These are phyloP conservation scores for Nerophis lumbriciformis DNA, from an alignment of 2,113 vertebrate genomes.

Conservation along the genomic window DNA sequence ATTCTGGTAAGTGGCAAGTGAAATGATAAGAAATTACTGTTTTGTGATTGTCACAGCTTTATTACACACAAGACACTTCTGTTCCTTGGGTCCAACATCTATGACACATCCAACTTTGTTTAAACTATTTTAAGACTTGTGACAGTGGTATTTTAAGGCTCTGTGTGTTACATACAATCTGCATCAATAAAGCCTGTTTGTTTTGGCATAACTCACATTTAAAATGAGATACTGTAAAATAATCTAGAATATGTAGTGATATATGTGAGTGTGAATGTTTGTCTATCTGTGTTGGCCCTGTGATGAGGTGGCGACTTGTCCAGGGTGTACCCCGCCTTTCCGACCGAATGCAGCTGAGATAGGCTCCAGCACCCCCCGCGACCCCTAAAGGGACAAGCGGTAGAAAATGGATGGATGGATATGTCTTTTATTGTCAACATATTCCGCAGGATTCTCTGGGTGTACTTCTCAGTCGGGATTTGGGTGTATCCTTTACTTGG, in stretches of 20 bases:
- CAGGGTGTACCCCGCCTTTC: too few species aligned
- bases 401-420: neutral
- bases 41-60: neutral
- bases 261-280: neutral
- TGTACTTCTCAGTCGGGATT: conserved; percentile 62
- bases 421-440: neutral
- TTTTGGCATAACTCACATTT: neutral
- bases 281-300: too few species aligned
- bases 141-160: neutral
- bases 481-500: conserved; percentile 73
- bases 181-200: too few species aligned
- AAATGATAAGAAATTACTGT: neutral
- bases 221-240: conserved; percentile 6
- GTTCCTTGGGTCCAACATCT: neutral
- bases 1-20: conserved; percentile 55
- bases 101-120: neutral
- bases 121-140: neutral
- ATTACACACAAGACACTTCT: neutral
- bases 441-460: conserved; percentile 66
- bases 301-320: too few species aligned
- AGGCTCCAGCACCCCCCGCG: too few species aligned
- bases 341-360: too few species aligned
- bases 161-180: too few species aligned
- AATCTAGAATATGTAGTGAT: neutral
- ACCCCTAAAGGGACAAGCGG: too few species aligned